Evolutionary conservation across 2,113 vertebrate species (phyloP), one percentile per base, ranked within the genome.

Genomic region (Suncus etruscus): DNA sequence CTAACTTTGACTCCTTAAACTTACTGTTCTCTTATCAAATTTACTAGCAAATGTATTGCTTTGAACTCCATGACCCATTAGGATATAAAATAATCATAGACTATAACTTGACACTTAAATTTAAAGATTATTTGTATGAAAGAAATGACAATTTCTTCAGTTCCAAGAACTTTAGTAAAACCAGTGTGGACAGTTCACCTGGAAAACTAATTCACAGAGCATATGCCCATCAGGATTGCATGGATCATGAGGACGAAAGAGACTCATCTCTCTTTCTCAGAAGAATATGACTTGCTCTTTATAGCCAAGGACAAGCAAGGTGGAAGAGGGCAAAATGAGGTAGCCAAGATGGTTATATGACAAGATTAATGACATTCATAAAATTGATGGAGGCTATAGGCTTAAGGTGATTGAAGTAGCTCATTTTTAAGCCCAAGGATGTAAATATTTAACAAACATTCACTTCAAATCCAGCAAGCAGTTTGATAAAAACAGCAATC

Each of bases 341-440:
- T 92, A 81, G 61, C 75, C 79, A 79, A 50, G 63, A 86, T 83
- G 83, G 45, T 65, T 90, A 94, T 79, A 32, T 51, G 88, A 91
- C 76, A 80, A 93, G 93, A 94, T 88, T 88, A 94, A 93, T 31
- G 72, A 27, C 27, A 39, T 91, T 91, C 86, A 48, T 94, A 91
- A 95, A 95, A 94, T 58, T 94, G 75, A 80, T 73, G 51, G 78
- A 83, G 66, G 79, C 90, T 91, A 54, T 68, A 58, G 85, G 70
- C 87, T 89, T 75, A 22, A 85, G 73, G 47, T 70, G 82, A 84
- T 72, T 48, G 9, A 72, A 31, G 87, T 22, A 78, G 66, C 70
- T 87, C 82, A 70, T 75, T 4, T 39, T 75, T 78, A 76, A 89
- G 47, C 11, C 50, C 48, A 54, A 79, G 66, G 61, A 68, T 0